phyloP scores from a whole-genome alignment of 2,888 invertebrate species.

The Dioctria rufipes region DNA sequence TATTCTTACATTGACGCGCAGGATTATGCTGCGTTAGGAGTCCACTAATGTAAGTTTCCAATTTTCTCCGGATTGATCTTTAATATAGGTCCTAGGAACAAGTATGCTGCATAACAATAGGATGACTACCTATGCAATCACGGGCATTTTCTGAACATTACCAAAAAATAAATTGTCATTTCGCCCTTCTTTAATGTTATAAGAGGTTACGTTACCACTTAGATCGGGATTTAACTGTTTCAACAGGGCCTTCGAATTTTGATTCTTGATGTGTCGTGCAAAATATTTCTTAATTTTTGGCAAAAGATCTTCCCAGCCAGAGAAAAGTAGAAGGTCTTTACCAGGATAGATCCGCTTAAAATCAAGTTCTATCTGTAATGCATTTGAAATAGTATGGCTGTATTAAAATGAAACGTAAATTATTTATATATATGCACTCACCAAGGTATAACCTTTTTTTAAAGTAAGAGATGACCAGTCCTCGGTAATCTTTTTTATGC shows the following conservation, averaged over 20 bases:
- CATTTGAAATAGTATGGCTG: not conserved
- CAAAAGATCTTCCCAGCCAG: not conserved
- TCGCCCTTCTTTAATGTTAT: not conserved
- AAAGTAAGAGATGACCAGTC: not conserved
- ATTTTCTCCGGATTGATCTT: too few species aligned
- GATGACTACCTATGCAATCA: not conserved
- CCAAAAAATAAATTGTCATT: not conserved
- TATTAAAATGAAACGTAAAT: not conserved
- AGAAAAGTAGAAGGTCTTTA: not conserved
- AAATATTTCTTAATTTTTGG: not conserved
- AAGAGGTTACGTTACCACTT: not conserved
- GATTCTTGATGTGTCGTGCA: not conserved
- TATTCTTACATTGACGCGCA: not conserved
- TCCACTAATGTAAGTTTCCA: not conserved
- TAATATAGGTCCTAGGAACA: too few species aligned
- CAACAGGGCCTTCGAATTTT: not conserved
- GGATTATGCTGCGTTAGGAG: not conserved
- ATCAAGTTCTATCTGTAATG: constrained; percentile 1
- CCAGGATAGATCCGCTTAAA: not conserved
- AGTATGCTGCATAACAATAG: too few species aligned
- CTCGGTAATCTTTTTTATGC: not conserved
- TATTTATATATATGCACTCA: not conserved
- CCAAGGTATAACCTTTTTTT: constrained; percentile 8
- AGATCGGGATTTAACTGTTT: not conserved
- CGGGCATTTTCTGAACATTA: not conserved